phyloP scores from a whole-genome alignment of 2,797 vertebrate genomes.

The Urosaurus nigricauda region DNA sequence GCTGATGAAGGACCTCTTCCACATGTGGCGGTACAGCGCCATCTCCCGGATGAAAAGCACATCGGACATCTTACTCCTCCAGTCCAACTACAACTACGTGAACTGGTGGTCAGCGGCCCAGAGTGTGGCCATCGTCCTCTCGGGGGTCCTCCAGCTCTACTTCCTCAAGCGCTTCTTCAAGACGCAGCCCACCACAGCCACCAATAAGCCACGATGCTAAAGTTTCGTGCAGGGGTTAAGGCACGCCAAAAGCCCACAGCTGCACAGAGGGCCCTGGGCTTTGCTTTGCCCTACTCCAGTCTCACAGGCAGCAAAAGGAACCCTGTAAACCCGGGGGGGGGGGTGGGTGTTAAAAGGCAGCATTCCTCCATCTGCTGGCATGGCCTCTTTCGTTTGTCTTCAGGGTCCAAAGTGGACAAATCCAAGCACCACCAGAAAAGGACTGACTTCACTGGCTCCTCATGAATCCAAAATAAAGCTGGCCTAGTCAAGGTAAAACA shows the following conservation, averaged over 20 bases:
- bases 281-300: neutral
- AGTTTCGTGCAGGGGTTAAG: rapidly evolving
- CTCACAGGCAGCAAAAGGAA: neutral
- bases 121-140: slow-evolving; percentile 87
- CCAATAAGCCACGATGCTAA: slow-evolving; percentile 86
- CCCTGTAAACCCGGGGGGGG: neutral
- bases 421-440: neutral
- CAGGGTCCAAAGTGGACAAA: neutral
- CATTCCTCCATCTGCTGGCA: neutral
- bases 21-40: slow-evolving; percentile 93
- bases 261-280: no score
- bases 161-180: slow-evolving; percentile 91
- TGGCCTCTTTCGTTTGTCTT: neutral
- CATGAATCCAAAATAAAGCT: neutral
- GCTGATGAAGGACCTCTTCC: slow-evolving; percentile 86
- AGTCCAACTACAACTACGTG: slow-evolving; percentile 88
- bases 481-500: neutral
- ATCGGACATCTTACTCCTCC: slow-evolving; percentile 86
- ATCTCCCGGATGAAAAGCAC: slow-evolving; percentile 87
- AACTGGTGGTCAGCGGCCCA: slow-evolving; percentile 89
- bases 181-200: slow-evolving; percentile 61
- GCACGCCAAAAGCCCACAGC: neutral
- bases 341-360: no score
- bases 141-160: slow-evolving; percentile 89
- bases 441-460: no score